phyloP scores from a whole-genome alignment of 2,797 vertebrate species.

The Glossophaga mutica region DNA sequence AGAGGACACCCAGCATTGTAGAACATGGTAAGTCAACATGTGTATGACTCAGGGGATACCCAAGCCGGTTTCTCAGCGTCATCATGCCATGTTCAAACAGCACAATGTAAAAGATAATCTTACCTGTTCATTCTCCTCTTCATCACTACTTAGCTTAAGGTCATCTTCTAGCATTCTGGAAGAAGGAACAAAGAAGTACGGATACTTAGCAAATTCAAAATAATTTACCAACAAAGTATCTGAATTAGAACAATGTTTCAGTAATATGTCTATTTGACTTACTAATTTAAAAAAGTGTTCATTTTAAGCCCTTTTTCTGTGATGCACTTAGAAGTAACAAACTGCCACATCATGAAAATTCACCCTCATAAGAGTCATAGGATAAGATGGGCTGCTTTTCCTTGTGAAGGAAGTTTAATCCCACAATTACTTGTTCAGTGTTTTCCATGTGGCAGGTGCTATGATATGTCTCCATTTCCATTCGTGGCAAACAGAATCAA shows the following conservation, averaged over 20 bases:
- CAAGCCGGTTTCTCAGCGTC: rapidly evolving
- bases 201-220: slow-evolving; percentile 46
- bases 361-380: background rate
- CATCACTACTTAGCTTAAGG: slow-evolving; percentile 87
- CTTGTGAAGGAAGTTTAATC: background rate
- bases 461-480: rapidly evolving
- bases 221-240: background rate
- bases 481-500: background rate
- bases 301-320: background rate
- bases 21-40: background rate
- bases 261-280: background rate
- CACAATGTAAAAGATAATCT: slow-evolving; percentile 12
- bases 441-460: background rate
- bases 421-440: background rate
- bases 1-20: background rate
- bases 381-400: background rate
- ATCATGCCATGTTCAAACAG: background rate
- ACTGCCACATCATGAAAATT: background rate
- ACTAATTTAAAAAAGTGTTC: background rate
- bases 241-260: slow-evolving; percentile 28
- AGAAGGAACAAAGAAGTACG: slow-evolving; percentile 66
- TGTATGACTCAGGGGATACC: background rate
- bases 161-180: slow-evolving; percentile 88
- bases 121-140: slow-evolving; percentile 87
- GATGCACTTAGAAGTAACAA: background rate